These are phyloP conservation scores for Exephanes ischioxanthus DNA, from an alignment of 2,888 invertebrate genomes.

Conservation along the genomic window DNA sequence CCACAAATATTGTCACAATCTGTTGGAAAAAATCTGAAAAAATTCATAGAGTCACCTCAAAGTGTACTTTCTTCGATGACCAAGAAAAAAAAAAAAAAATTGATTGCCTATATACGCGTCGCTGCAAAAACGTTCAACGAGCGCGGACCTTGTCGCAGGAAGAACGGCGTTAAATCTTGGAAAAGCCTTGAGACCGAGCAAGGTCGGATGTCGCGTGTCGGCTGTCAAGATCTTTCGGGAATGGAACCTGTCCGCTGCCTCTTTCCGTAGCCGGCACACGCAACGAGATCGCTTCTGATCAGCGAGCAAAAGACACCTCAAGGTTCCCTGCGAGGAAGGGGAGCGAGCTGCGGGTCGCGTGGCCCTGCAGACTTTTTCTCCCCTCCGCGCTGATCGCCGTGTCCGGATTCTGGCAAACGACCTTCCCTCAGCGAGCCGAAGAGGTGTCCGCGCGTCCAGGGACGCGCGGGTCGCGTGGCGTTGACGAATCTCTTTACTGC, in stretches of 20 bases:
- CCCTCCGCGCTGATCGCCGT: slow-evolving; percentile 18
- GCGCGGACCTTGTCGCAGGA: too few relatives aligned
- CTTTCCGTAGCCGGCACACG: slow-evolving; percentile 28
- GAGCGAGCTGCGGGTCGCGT: slow-evolving; percentile 63
- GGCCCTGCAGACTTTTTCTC: slow-evolving; percentile 40
- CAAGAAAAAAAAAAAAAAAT: too few relatives aligned
- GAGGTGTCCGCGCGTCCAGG: slow-evolving; percentile 67
- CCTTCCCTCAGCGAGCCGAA: slow-evolving; percentile 60
- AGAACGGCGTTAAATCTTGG: neutral
- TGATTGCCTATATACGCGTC: too few relatives aligned
- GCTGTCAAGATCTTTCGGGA: slow-evolving; percentile 36
- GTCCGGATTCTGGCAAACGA: slow-evolving; percentile 54
- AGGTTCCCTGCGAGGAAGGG: slow-evolving; percentile 39
- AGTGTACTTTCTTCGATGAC: too few relatives aligned
- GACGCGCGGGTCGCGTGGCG: slow-evolving; percentile 79
- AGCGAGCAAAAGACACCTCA: slow-evolving; percentile 53
- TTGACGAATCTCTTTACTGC: slow-evolving; percentile 78
- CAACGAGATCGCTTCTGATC: slow-evolving; percentile 62
- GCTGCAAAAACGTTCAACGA: too few relatives aligned
- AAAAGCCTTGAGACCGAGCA: slow-evolving; percentile 19
- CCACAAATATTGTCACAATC: neutral
- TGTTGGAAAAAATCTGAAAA: neutral
- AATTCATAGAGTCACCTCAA: neutral
- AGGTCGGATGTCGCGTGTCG: slow-evolving; percentile 61
- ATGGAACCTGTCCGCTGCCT: slow-evolving; percentile 39